These are phyloP conservation scores for Belonocnema kinseyi DNA, from an alignment of 1,140 invertebrate genomes.

Conservation along the genomic window DNA sequence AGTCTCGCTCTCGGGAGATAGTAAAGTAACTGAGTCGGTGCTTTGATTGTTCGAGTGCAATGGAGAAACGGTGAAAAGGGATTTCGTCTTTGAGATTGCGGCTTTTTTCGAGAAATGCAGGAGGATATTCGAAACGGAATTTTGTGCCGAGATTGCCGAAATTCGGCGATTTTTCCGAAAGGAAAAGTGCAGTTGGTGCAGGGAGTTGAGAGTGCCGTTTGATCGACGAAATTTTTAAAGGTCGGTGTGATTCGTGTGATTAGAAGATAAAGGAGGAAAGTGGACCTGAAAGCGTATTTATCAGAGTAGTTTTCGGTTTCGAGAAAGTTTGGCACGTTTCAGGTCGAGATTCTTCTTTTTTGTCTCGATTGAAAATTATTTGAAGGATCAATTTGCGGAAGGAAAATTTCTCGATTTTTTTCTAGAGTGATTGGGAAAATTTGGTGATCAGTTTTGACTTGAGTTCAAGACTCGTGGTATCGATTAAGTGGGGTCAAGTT, in stretches of 20 bases:
- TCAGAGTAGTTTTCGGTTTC: conserved; percentile 20
- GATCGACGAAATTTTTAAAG: not conserved
- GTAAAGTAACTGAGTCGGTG: not conserved
- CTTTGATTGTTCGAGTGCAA: not conserved
- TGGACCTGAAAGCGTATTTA: conserved; percentile 17
- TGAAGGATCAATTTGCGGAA: too few species aligned
- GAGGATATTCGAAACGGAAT: not conserved
- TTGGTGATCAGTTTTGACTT: not conserved
- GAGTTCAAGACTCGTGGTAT: conserved; percentile 2
- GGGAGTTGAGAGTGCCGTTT: not conserved
- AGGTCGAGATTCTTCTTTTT: conserved; percentile 15
- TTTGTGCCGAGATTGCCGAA: conserved; percentile 2
- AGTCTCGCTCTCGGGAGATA: not conserved
- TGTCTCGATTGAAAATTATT: not conserved
- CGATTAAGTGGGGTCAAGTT: conserved; percentile 30
- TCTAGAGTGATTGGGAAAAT: not conserved
- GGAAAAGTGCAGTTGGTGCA: conserved; percentile 5
- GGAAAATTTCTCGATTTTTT: too few species aligned
- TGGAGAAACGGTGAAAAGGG: not conserved
- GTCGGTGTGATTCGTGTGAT: not conserved
- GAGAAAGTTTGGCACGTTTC: conserved; percentile 22
- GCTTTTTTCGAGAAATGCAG: not conserved
- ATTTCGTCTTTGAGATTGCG: not conserved
- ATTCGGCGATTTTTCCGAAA: conserved; percentile 3
- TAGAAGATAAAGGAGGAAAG: not conserved